Base-by-base conservation (phyloP, 2,113 vertebrate species). In the Caranx melampygus region DNA sequence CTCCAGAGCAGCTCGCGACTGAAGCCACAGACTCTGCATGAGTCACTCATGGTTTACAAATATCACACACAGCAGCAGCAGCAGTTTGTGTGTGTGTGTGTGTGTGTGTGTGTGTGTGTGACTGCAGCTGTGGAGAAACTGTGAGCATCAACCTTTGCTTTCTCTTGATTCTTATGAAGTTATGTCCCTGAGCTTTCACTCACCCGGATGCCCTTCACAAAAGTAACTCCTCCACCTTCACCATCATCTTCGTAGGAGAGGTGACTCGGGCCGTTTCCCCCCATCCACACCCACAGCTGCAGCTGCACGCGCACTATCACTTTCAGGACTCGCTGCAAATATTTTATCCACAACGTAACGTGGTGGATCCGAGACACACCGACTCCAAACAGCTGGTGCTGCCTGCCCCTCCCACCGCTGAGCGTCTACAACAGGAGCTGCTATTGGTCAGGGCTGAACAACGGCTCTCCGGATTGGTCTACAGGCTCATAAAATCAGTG, bases 161-260 rank as follows among this genome's bases (percentile, higher is more conserved):
- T 63, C 64, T 78, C 20, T 16, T 35, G 16, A 13, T 42, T 55
- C 6, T 13, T 10, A 49, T 63, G 2, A 52, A 65, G 16, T 69
- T 42, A 31, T 3, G 57, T 59, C 37, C 21, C 34, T 2, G 54
- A 21, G 45, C 61, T 52, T 60, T 58, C 63, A 92, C 94, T 94
- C 87, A 94, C 94, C 92, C 92, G 80, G 64, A 95, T 94, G 90
- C 94, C 93, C 90, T 94, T 92, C 86, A 94, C 84, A 83, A 94
- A 91, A 65, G 67, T 81, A 1, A 95, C 49, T 60, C 88, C 88
- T 44, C 84, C 78, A 26, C 64, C 72, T 55, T 84, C 87, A 1
- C n/a, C 77, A 12, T 91, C 77, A 10, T 91, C 88, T 37, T 91
- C 93, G 6, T 21, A 44, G 3, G 90, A 31, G 60, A 91, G 55